Evolutionary conservation across 2,113 vertebrate genomes (phyloP).

Genomic region (Petromus typicus): DNA sequence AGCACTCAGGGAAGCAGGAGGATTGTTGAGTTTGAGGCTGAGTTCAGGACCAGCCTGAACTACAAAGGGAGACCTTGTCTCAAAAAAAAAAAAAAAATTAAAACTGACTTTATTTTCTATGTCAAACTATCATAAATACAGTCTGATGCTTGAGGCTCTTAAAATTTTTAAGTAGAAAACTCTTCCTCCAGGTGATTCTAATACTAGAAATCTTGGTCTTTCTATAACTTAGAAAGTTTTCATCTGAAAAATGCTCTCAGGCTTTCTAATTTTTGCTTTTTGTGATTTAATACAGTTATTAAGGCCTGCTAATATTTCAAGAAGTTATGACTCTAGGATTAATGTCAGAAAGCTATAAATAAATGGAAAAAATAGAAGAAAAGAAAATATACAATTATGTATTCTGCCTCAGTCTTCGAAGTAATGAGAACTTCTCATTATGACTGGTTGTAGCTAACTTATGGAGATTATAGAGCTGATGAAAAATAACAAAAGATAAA

Average conservation of each 20-base stretch:
- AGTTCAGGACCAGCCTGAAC: too few species aligned
- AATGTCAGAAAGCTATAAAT: background rate
- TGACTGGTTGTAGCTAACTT: conserved; percentile 13
- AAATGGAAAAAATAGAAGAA: background rate
- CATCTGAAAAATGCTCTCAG: background rate
- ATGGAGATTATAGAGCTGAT: conserved; percentile 34
- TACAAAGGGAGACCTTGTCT: too few species aligned
- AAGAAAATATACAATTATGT: background rate
- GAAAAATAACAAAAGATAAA: conserved; percentile 39
- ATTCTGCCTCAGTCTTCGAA: conserved; percentile 50
- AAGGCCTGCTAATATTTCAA: background rate
- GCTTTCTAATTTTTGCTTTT: conserved; percentile 11
- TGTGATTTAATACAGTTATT: conserved; percentile 11
- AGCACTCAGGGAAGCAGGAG: too few species aligned
- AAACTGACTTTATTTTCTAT: background rate
- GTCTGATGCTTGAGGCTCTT: background rate
- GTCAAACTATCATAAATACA: background rate
- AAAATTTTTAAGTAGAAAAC: conserved; percentile 18
- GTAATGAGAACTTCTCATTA: conserved; percentile 31
- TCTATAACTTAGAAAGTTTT: background rate
- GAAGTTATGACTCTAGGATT: background rate
- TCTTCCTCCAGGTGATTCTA: background rate
- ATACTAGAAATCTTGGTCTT: background rate
- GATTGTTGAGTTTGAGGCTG: too few species aligned
- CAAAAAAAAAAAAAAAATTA: too few species aligned